Conservation (phyloP, 2,888 invertebrate species). For the Hymenopus coronatus region DNA sequence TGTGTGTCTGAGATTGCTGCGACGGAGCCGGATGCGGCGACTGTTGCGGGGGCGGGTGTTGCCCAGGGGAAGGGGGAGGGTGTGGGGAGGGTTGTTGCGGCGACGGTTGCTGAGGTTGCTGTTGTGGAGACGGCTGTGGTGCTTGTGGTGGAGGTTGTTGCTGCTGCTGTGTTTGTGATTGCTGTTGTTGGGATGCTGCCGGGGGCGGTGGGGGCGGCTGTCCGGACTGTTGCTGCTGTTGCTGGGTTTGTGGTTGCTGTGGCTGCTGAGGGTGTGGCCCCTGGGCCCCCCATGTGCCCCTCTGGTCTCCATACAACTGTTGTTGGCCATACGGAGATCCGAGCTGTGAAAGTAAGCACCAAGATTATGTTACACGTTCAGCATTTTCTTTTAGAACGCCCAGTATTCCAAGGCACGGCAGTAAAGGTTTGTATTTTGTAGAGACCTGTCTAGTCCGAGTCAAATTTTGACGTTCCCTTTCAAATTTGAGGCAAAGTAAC, state of each 20-base stretch:
- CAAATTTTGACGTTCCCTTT: too few relatives aligned
- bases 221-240: constrained; percentile 23
- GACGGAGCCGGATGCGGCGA: constrained; percentile 40
- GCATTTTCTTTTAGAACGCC: too few relatives aligned
- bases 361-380: too few relatives aligned
- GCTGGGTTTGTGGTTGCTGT: constrained; percentile 45
- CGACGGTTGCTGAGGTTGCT: constrained; percentile 46
- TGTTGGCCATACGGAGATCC: constrained; percentile 34
- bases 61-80: constrained; percentile 36
- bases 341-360: constrained; percentile 28
- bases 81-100: constrained; percentile 48
- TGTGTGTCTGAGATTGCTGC: constrained; percentile 48
- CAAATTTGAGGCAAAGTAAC: too few relatives aligned
- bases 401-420: too few relatives aligned
- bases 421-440: too few relatives aligned
- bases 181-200: constrained; percentile 48
- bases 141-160: constrained; percentile 23
- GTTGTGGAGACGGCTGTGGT: constrained; percentile 23
- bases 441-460: too few relatives aligned
- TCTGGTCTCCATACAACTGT: constrained; percentile 28
- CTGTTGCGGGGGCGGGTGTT: constrained; percentile 35
- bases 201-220: constrained; percentile 41
- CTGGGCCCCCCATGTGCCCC: constrained; percentile 50
- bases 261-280: constrained; percentile 47
- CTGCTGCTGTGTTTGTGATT: constrained; percentile 25